Conservation (phyloP, 2,888 invertebrate genomes). For the Phyllotreta cruciferae region DNA sequence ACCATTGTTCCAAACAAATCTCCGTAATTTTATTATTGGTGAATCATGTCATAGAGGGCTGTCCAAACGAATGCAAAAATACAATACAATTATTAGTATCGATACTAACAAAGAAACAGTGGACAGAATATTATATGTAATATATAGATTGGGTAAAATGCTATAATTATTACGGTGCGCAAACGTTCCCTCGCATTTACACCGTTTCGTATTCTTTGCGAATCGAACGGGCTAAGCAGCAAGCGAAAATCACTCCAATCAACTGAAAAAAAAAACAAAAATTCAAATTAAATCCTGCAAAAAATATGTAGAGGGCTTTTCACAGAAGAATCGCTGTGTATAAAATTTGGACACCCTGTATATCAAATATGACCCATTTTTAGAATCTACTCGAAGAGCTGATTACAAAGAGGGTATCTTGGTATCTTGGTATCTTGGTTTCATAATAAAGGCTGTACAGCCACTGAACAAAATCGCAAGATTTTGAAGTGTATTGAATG, state of each 20-base stretch:
- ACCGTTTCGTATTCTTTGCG: conserved; percentile 88
- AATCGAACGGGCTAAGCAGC: conserved; percentile 91
- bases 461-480: too few species aligned
- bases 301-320: not conserved
- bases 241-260: conserved; percentile 89
- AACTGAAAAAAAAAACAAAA: conserved; percentile 67
- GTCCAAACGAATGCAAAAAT: conserved; percentile 23
- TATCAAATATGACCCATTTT: too few species aligned
- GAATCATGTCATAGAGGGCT: conserved; percentile 8
- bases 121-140: conserved; percentile 33
- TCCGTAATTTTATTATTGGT: too few species aligned
- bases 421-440: too few species aligned
- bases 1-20: not conserved
- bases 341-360: not conserved
- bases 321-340: not conserved
- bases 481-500: too few species aligned
- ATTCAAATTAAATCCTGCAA: not conserved
- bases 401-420: too few species aligned
- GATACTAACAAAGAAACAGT: conserved; percentile 28
- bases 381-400: too few species aligned
- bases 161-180: conserved; percentile 33
- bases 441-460: too few species aligned
- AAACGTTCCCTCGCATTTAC: conserved; percentile 43
- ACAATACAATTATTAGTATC: conserved; percentile 36
- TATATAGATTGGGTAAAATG: conserved; percentile 22